A percentile compares a stretch with the other conserved stretches of the same genome.
phyloP scores from a whole-genome alignment of 2,113 vertebrate genomes.

The Alligator sinensis region DNA sequence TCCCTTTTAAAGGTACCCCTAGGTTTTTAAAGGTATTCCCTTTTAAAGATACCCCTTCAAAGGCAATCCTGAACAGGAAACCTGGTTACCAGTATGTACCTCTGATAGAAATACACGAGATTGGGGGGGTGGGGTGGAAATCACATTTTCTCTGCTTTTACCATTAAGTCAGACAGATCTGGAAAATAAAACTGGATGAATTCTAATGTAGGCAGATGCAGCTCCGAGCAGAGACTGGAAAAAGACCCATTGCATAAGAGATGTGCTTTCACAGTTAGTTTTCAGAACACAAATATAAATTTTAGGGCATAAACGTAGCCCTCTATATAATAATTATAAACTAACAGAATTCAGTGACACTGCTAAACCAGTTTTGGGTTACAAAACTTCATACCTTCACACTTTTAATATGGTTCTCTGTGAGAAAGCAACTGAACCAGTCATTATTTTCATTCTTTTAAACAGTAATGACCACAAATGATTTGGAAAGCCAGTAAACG shows the following conservation, averaged over 20 bases:
- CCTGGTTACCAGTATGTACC: neutral
- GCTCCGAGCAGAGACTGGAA: neutral
- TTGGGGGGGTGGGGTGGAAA: accelerated
- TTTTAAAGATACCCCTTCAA: neutral
- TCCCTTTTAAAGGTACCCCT: neutral
- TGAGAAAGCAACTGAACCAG: neutral
- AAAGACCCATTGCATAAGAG: neutral
- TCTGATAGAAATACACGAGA: neutral
- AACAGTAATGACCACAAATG: neutral
- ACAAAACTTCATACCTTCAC: neutral
- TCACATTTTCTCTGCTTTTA: neutral
- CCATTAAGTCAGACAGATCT: accelerated
- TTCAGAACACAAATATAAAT: neutral
- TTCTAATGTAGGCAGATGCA: neutral
- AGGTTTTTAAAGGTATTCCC: neutral
- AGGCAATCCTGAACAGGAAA: neutral
- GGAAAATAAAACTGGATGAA: too few relatives aligned
- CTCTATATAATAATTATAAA: neutral
- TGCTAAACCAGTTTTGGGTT: neutral
- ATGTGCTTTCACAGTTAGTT: neutral
- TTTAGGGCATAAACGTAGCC: neutral
- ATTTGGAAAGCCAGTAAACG: neutral
- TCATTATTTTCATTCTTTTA: neutral
- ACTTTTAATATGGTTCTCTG: neutral
- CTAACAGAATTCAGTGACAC: neutral